These are phyloP conservation scores for Rhinoraja longicauda DNA, from an alignment of 2,797 vertebrate genomes.

Conservation along the genomic window DNA sequence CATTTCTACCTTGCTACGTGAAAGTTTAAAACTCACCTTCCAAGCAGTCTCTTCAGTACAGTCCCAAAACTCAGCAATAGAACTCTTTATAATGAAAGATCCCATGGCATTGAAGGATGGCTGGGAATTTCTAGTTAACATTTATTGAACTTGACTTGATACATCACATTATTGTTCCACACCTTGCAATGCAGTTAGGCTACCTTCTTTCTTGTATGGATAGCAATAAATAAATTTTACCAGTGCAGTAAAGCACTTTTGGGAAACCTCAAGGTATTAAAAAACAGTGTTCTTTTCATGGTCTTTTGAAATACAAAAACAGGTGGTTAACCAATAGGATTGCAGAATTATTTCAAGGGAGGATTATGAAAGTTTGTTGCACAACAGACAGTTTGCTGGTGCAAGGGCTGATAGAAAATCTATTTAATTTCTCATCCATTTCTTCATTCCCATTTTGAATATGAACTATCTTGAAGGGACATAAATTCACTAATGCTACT, in stretches of 20 bases:
- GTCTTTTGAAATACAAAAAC: background rate
- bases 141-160: background rate
- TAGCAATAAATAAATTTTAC: background rate
- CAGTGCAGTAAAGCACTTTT: background rate
- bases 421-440: too few relatives aligned
- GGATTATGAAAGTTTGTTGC: background rate
- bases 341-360: background rate
- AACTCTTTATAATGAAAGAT: too few relatives aligned
- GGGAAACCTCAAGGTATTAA: background rate
- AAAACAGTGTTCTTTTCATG: background rate
- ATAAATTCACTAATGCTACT: too few relatives aligned
- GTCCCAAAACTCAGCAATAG: background rate
- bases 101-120: too few relatives aligned
- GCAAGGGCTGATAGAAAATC: too few relatives aligned
- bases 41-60: background rate
- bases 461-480: too few relatives aligned
- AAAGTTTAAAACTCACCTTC: background rate
- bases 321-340: background rate
- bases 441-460: too few relatives aligned
- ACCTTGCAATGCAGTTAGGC: background rate
- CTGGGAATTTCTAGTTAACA: background rate
- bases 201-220: background rate
- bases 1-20: background rate
- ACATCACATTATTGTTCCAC: background rate
- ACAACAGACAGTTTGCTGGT: background rate